phyloP scores from a whole-genome alignment of 2,888 invertebrate species.

The Oxycera nigricornis region DNA sequence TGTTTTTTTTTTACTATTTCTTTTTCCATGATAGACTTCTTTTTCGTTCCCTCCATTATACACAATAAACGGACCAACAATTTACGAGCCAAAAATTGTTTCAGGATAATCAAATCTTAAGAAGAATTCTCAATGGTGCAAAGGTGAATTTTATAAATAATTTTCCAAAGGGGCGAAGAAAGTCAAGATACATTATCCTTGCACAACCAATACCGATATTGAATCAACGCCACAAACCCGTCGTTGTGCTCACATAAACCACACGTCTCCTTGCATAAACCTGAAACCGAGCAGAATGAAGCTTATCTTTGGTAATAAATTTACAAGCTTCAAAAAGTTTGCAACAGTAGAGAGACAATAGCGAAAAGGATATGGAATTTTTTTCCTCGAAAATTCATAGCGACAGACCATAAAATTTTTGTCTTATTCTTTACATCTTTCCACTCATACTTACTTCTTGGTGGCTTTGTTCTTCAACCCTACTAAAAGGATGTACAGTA shows the following conservation, averaged over 20 bases:
- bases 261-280: neutral
- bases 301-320: slow-evolving; percentile 39
- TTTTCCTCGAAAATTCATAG: slow-evolving; percentile 20
- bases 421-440: slow-evolving; percentile 13
- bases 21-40: no score
- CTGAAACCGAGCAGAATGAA: neutral
- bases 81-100: no score
- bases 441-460: no score
- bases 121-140: slow-evolving; percentile 3
- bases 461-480: neutral
- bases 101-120: slow-evolving; percentile 30
- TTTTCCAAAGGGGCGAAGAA: neutral
- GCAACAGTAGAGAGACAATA: slow-evolving; percentile 27
- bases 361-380: slow-evolving; percentile 8
- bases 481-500: neutral
- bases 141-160: slow-evolving; percentile 33
- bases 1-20: no score
- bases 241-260: neutral
- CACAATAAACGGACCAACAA: no score
- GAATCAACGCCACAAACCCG: neutral
- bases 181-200: neutral
- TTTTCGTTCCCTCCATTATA: no score
- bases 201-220: neutral
- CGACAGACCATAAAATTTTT: slow-evolving; percentile 20
- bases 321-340: slow-evolving; percentile 29